Percentiles rank a stretch among this genome's conserved stretches.
phyloP scores from a whole-genome alignment of 2,888 invertebrate species.

The Drosophila merina region DNA sequence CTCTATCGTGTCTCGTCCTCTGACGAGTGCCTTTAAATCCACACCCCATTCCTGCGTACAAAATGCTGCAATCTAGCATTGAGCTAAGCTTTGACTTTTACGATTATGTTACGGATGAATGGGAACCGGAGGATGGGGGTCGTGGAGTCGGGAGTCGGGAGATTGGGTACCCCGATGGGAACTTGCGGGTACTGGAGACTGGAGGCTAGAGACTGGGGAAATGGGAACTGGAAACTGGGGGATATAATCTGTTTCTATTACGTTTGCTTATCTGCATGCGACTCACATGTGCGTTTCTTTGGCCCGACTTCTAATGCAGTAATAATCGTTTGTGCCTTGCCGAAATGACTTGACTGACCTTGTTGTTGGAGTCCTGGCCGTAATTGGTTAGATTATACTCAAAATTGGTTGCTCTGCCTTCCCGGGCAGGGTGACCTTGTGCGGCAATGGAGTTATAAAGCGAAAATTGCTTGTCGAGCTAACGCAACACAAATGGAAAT shows the following conservation, averaged over 20 bases:
- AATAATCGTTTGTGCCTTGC: slow-evolving; percentile 78
- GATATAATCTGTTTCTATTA: slow-evolving; percentile 70
- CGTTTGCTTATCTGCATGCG: slow-evolving; percentile 75
- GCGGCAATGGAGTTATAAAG: slow-evolving; percentile 66
- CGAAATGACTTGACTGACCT: slow-evolving; percentile 72
- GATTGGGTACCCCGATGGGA: not conserved
- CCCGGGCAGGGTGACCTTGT: slow-evolving; percentile 48
- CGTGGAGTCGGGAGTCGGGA: not conserved
- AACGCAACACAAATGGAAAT: slow-evolving; percentile 56
- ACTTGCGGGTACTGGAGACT: not conserved
- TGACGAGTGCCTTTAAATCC: slow-evolving; percentile 56
- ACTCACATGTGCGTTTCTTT: slow-evolving; percentile 40
- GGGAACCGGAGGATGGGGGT: not conserved
- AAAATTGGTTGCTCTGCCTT: slow-evolving; percentile 61
- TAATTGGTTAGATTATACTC: slow-evolving; percentile 74
- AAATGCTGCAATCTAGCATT: slow-evolving; percentile 59
- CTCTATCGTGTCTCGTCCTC: slow-evolving; percentile 19
- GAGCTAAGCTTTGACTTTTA: slow-evolving; percentile 71
- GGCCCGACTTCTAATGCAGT: slow-evolving; percentile 60
- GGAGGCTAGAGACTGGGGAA: not conserved
- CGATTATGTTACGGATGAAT: slow-evolving; percentile 60
- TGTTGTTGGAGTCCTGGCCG: slow-evolving; percentile 49
- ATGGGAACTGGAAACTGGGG: slow-evolving; percentile 11
- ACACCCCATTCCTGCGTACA: slow-evolving; percentile 31
- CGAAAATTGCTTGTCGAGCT: slow-evolving; percentile 67